Evolutionary conservation across 2,113 vertebrate genomes (phyloP), one percentile per base, ranked within the genome.

Genomic region (Furnarius figulus): DNA sequence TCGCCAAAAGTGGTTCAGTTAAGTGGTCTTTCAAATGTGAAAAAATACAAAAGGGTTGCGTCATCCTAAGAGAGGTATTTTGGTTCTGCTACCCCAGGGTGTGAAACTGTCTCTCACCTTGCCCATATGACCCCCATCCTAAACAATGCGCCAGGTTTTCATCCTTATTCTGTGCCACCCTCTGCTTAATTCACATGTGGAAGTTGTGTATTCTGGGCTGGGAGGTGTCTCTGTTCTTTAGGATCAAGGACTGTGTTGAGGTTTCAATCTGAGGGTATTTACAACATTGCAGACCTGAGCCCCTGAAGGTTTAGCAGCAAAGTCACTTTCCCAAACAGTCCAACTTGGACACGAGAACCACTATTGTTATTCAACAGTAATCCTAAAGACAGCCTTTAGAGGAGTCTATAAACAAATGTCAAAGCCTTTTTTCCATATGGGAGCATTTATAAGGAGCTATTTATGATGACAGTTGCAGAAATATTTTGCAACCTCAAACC

Each of bases 161-260:
- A 0, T 55, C 80, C 50, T 83, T 8, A 12, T 23, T 78, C 23
- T 49, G 22, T 49, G 24, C 55, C 55, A 13, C 17, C 7, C 15
- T 65, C 76, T 37, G 25, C 61, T 31, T 52, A 62, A 15, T 46
- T 50, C 2, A 1, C 30, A 6, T 0, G 0, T 42, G 47, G 7
- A 72, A 56, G 33, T 39, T 59, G 4, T 50, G 30, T 42, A 1
- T 72, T 59, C 6, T 8, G n/a, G 37, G 25, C 30, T 31, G 53
- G 37, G 19, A 59, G 49, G 25, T 21, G 2, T 27, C 53, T 79
- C 13, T 46, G 12, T 63, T 35, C 66, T 21, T 68, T 35, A 37
- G 40, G 50, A 28, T 25, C 20, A 42, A 70, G 53, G 31, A 7
- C 23, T 58, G 2, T 61, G 80, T 5, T 13, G 59, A 71, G 8